Evolutionary conservation across 2,888 invertebrate species (phyloP), one percentile per base, ranked within the genome.

Genomic region (Clunio marinus): DNA sequence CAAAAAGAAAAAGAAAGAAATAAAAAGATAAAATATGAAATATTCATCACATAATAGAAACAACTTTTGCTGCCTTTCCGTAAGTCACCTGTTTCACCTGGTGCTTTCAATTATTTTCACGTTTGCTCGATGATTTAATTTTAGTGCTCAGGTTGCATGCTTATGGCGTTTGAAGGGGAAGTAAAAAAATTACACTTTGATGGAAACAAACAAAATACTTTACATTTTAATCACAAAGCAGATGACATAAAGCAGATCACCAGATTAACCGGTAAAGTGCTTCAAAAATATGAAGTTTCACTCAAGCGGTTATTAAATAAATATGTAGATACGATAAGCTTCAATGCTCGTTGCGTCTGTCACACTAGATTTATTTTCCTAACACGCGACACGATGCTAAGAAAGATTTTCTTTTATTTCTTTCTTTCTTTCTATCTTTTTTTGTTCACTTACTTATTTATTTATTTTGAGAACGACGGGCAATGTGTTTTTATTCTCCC

Each of bases 221-320:
- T 51, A 17, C 63, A n/a, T n/a, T 57, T 63, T 63, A 63, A 46
- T 63, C 63, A 51, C 41, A 63, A 45, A 63, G 63, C 63, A 63
- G 63, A 63, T 63, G 63, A 63, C 63, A 63, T n/a, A 63, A 63
- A 63, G 46, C 46, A 63, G 63, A 63, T 60, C 51, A n/a, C 17
- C 22, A 22, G 51, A 51, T 51, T 51, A 22, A 20, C n/a, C n/a
- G n/a, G n/a, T 51, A 58, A 58, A 27, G 8, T 24, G 28, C 58
- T 27, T 27, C n/a, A 13, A 59, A 45, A 46, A 20, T 13, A 41
- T 20, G 32, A 41, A 32, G 20, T 8, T 28, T 63, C 63, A 63
- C 41, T 63, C 63, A 63, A 63, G 63, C 63, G 63, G 45, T 63
- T 46, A 22, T 63, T 63, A 63, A 63, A 63, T 63, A 63, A 63